These are phyloP conservation scores for Calliopum simillimum DNA, from an alignment of 2,888 invertebrate species.

Conservation along the genomic window DNA sequence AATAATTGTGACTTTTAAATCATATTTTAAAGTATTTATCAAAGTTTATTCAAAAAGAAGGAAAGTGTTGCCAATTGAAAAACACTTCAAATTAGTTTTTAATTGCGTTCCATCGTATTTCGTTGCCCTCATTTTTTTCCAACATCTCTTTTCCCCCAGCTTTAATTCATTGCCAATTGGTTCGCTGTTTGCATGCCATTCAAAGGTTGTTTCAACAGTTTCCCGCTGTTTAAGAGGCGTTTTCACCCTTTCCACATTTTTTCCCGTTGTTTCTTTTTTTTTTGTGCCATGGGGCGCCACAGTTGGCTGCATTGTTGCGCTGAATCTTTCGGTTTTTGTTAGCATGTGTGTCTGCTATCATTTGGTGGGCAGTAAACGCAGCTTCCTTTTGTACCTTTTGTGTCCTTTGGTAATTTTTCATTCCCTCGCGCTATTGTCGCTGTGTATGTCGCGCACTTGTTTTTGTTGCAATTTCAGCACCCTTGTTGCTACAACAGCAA, in stretches of 20 bases:
- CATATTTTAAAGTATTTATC: too few species aligned
- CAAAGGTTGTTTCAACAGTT: constrained; percentile 11
- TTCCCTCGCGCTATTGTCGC: constrained; percentile 8
- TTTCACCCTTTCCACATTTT: background rate
- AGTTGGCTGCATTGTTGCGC: too few species aligned
- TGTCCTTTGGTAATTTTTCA: constrained; percentile 1
- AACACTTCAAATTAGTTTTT: too few species aligned
- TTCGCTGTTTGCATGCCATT: constrained; percentile 33
- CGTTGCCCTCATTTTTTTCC: too few species aligned
- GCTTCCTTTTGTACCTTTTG: constrained; percentile 6
- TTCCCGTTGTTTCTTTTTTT: too few species aligned
- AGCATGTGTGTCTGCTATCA: constrained; percentile 21
- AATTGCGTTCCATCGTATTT: too few species aligned
- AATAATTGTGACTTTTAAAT: too few species aligned
- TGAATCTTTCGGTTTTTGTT: constrained; percentile 7
- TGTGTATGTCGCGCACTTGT: constrained; percentile 7
- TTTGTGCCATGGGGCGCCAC: too few species aligned
- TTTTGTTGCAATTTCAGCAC: constrained; percentile 27
- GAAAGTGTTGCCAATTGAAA: too few species aligned
- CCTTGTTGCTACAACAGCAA: constrained; percentile 10
- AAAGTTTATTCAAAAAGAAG: too few species aligned
- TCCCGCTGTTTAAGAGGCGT: constrained; percentile 25
- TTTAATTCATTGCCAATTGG: constrained; percentile 19
- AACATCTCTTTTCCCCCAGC: background rate
- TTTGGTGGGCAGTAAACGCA: constrained; percentile 18